phyloP scores from a whole-genome alignment of 2,797 vertebrate genomes.

The Sternarchorhynchus goeldii region DNA sequence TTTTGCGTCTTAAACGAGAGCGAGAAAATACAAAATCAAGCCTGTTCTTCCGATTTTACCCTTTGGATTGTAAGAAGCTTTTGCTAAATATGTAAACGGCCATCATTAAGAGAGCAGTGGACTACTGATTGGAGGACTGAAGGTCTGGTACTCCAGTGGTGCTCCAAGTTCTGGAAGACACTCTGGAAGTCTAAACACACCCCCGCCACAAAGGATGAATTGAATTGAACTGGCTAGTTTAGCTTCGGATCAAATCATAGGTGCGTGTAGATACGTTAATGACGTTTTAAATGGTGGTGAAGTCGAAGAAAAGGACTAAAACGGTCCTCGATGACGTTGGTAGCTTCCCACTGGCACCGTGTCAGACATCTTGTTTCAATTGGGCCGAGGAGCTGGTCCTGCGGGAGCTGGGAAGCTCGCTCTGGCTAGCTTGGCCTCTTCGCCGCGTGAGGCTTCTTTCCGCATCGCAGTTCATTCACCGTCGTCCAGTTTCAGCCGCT shows the following conservation, averaged over 20 bases:
- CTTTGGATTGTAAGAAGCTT: background rate
- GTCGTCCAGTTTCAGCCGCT: conserved; percentile 72
- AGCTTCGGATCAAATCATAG: background rate
- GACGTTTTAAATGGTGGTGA: too few species aligned
- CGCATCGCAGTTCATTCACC: conserved; percentile 58
- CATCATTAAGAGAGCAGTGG: background rate
- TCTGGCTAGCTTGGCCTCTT: too few species aligned
- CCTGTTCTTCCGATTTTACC: background rate
- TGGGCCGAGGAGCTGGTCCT: background rate
- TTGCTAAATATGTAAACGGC: conserved; percentile 11
- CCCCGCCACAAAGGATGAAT: background rate
- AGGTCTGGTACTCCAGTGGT: background rate
- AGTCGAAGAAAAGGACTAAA: background rate
- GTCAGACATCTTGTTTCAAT: conserved; percentile 17
- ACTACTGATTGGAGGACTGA: background rate
- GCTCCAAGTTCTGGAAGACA: background rate
- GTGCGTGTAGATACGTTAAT: background rate
- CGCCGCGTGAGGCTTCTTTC: conserved; percentile 14
- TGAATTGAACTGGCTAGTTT: background rate
- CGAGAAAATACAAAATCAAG: conserved; percentile 15
- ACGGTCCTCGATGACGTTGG: conserved; percentile 32
- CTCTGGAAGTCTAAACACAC: background rate
- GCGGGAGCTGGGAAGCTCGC: background rate
- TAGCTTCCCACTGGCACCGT: conserved; percentile 4
- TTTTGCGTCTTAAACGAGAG: conserved; percentile 9